Conservation (phyloP, 2,113 vertebrate genomes). For the Mormyrus lacerda region DNA sequence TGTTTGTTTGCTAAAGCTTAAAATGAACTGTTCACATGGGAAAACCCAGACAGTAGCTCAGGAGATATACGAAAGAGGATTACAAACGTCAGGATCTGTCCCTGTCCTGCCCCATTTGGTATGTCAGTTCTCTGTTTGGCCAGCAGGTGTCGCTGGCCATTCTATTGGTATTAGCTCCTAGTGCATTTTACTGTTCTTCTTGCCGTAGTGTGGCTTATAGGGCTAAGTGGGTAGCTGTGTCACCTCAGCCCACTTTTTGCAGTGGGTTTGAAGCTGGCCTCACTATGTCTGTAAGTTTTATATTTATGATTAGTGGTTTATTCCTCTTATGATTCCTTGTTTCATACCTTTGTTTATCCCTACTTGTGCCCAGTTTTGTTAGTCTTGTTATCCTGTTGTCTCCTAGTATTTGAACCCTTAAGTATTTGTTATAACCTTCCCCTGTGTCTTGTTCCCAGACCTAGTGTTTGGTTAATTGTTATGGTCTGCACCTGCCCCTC, state of each 20-base stretch:
- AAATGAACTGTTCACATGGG: background rate
- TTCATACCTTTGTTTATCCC: background rate
- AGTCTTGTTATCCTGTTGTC: background rate
- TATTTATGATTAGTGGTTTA: background rate
- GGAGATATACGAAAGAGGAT: background rate
- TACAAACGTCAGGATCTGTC: background rate
- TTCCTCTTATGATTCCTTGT: background rate
- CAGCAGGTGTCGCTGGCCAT: slow-evolving; percentile 4
- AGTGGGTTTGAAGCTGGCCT: background rate
- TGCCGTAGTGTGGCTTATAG: background rate
- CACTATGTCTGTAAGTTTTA: background rate
- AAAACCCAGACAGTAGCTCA: background rate
- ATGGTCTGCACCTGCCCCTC: background rate
- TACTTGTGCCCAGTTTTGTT: background rate
- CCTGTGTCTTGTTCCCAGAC: background rate
- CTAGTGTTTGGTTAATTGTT: background rate
- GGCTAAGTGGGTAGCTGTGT: background rate
- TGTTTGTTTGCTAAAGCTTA: background rate
- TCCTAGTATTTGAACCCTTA: background rate
- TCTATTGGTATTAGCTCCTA: background rate
- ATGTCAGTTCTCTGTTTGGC: background rate
- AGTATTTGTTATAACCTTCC: background rate
- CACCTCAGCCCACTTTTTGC: background rate
- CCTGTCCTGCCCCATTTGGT: background rate
- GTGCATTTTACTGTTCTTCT: background rate